Evolutionary conservation across 2,888 invertebrate genomes (phyloP).

Genomic region (Dryococelus australis): DNA sequence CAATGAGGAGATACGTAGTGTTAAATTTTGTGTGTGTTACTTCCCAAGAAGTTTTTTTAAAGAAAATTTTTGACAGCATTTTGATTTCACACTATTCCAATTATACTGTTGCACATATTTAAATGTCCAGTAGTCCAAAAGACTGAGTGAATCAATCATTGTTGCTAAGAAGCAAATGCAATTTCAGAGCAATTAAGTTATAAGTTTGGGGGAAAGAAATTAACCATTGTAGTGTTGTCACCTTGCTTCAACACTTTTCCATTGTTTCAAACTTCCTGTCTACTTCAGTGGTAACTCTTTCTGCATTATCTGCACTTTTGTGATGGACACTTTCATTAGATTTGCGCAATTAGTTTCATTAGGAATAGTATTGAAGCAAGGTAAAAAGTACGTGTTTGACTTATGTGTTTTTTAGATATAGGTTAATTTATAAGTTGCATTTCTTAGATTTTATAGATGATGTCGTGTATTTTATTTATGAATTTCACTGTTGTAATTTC

Average conservation of each 20-base stretch:
- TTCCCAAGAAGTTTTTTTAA: no score
- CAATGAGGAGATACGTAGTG: no score
- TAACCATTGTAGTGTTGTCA: background rate
- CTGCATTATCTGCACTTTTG: background rate
- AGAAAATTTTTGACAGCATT: background rate
- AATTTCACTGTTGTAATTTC: background rate
- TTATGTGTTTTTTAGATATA: background rate
- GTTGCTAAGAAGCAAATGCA: background rate
- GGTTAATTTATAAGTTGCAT: background rate
- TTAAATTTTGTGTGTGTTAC: no score
- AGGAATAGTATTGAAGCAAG: background rate
- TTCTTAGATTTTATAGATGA: background rate
- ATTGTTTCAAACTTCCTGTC: background rate
- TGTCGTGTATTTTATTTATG: background rate
- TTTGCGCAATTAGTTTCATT: background rate
- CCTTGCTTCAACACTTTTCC: slow-evolving; percentile 1
- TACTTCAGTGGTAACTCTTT: no score
- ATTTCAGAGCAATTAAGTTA: slow-evolving; percentile 1
- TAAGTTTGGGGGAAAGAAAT: background rate
- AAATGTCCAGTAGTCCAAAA: slow-evolving; percentile 8
- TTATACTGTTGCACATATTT: background rate
- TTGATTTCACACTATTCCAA: background rate
- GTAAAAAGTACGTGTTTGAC: background rate
- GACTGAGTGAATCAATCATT: slow-evolving; percentile 8
- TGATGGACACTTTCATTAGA: background rate